Conservation (phyloP, 2,797 vertebrate genomes). For the Brotula barbata region DNA sequence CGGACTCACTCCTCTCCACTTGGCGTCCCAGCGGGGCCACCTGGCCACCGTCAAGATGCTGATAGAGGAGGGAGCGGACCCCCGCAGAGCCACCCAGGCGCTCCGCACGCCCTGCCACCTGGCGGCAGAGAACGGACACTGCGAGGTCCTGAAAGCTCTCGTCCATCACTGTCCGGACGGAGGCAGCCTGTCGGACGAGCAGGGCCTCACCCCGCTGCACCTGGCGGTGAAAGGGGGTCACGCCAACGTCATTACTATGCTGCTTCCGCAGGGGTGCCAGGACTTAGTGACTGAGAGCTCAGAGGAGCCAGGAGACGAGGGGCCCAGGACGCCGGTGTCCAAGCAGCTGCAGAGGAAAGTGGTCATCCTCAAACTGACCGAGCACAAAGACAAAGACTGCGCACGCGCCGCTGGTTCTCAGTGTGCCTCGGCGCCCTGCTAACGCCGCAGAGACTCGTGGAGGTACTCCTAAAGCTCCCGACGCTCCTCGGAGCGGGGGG, state of each 20-base stretch:
- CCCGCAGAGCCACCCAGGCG: conserved; percentile 64
- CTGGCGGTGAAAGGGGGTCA: conserved; percentile 82
- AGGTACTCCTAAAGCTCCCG: conserved; percentile 16
- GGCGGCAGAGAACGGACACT: conserved; percentile 85
- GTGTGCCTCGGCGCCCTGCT: conserved; percentile 65
- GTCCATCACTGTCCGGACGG: conserved; percentile 74
- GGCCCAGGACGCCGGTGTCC: not conserved
- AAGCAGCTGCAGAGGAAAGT: conserved; percentile 77
- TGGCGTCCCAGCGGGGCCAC: conserved; percentile 86
- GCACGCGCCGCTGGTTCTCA: conserved; percentile 40
- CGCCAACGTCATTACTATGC: conserved; percentile 76
- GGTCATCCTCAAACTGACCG: conserved; percentile 81
- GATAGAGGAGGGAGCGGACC: conserved; percentile 83
- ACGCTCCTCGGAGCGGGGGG: conserved; percentile 20
- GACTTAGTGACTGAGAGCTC: conserved; percentile 39
- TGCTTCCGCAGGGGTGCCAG: conserved; percentile 72
- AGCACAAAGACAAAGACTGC: conserved; percentile 58
- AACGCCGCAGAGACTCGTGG: conserved; percentile 33
- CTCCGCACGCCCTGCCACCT: conserved; percentile 83
- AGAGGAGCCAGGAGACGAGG: conserved; percentile 52
- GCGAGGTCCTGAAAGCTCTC: conserved; percentile 86
- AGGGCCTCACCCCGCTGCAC: conserved; percentile 83
- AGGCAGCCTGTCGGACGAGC: conserved; percentile 72
- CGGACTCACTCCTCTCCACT: conserved; percentile 88
- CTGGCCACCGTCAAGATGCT: conserved; percentile 88